Conservation (phyloP, 2,888 invertebrate genomes). For the Melieria omissa region DNA sequence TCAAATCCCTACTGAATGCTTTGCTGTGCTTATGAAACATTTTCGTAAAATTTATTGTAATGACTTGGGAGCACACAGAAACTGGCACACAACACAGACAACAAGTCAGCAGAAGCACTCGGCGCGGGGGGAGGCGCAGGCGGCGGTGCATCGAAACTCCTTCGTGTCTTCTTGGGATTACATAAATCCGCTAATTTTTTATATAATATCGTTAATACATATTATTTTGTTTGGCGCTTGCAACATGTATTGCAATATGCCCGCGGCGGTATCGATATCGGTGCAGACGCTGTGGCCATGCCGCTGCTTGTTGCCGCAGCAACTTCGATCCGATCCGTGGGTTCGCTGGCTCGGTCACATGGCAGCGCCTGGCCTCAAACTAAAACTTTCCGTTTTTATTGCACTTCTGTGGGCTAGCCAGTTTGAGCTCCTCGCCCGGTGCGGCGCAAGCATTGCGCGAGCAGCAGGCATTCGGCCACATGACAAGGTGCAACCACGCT, state of each 20-base stretch:
- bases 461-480: neutral
- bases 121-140: too few species aligned
- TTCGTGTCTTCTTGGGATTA: slow-evolving; percentile 54
- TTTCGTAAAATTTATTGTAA: slow-evolving; percentile 8
- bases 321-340: neutral
- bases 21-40: neutral
- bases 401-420: neutral
- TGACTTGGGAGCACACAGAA: slow-evolving; percentile 4
- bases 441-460: neutral
- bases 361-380: slow-evolving; percentile 1
- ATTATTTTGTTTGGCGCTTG: slow-evolving; percentile 57
- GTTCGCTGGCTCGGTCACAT: neutral
- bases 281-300: neutral
- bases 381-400: neutral
- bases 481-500: neutral
- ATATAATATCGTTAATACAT: slow-evolving; percentile 64
- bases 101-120: too few species aligned
- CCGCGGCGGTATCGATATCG: slow-evolving; percentile 26
- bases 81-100: neutral
- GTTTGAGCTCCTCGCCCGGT: neutral
- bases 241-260: slow-evolving; percentile 46
- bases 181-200: slow-evolving; percentile 56
- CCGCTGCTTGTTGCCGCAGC: neutral
- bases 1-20: neutral
- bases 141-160: neutral